phyloP scores from a whole-genome alignment of 2,113 vertebrate genomes.

The Vulpes ferrilata region DNA sequence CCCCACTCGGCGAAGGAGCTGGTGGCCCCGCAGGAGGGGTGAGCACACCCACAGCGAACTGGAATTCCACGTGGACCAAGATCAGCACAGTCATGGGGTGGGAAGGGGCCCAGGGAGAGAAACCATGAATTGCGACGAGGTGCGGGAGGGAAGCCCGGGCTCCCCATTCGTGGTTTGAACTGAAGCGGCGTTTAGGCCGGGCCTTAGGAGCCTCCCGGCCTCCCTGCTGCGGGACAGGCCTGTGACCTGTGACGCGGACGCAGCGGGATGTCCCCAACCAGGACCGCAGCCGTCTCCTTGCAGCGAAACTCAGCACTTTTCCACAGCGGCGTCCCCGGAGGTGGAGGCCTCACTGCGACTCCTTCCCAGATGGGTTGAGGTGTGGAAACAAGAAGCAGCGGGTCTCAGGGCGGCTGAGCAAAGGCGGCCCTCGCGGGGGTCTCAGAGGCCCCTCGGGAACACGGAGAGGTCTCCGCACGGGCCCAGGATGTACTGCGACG shows the following conservation, averaged over 20 bases:
- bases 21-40: not conserved
- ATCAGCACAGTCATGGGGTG: not conserved
- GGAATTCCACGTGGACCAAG: not conserved
- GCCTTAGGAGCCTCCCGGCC: not conserved
- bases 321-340: constrained; percentile 21
- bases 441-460: not conserved
- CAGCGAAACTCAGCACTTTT: not conserved
- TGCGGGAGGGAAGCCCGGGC: not conserved
- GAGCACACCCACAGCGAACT: not conserved
- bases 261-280: not conserved
- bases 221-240: not conserved
- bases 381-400: not conserved
- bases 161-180: not conserved
- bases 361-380: constrained; percentile 1
- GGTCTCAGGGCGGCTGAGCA: not conserved
- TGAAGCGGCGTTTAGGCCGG: not conserved
- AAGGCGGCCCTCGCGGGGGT: not conserved
- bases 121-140: not conserved
- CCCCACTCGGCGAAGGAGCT: not conserved
- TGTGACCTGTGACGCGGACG: not conserved
- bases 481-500: not conserved
- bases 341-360: not conserved
- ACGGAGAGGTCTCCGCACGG: not conserved
- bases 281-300: not conserved
- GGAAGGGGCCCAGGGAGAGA: not conserved